Percentiles rank a stretch among this genome's conserved stretches.
Evolutionary conservation across 2,888 invertebrate genomes (phyloP).

Genomic region (Tetropium fuscum): DNA sequence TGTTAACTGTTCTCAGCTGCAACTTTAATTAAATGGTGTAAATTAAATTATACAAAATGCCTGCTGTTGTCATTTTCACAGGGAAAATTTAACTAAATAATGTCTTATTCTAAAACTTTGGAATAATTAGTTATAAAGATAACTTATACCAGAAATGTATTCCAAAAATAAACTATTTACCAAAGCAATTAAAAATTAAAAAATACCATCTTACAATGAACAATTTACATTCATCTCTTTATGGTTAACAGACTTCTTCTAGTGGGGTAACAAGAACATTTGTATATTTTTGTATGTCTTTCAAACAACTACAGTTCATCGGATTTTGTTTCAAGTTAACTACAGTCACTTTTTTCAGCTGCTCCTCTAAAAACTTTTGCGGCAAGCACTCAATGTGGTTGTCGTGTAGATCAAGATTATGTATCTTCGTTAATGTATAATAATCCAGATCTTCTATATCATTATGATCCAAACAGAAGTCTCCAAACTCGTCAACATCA

Average conservation of each 20-base stretch:
- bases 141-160: too few relatives aligned
- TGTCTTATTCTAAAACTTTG: too few relatives aligned
- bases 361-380: conserved; percentile 50
- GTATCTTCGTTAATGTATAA: conserved; percentile 43
- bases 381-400: conserved; percentile 53
- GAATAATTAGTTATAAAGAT: too few relatives aligned
- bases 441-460: conserved; percentile 47
- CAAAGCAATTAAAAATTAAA: too few relatives aligned
- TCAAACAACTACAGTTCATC: conserved; percentile 49
- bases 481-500: conserved; percentile 47
- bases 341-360: conserved; percentile 46
- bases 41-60: too few relatives aligned
- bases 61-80: too few relatives aligned
- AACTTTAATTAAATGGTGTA: too few relatives aligned
- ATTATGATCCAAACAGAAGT: conserved; percentile 53
- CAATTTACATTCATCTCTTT: too few relatives aligned
- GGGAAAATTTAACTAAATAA: too few relatives aligned
- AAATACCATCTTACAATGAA: too few relatives aligned
- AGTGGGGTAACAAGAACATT: conserved; percentile 40
- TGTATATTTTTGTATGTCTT: conserved; percentile 41
- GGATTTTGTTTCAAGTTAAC: conserved; percentile 49
- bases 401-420: conserved; percentile 48
- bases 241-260: conserved; percentile 26
- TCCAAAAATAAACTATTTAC: too few relatives aligned
- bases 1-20: too few relatives aligned